Evolutionary conservation across 2,888 invertebrate species (phyloP), one percentile per base, ranked within the genome.

Genomic region (Sarcophaga caerulescens): DNA sequence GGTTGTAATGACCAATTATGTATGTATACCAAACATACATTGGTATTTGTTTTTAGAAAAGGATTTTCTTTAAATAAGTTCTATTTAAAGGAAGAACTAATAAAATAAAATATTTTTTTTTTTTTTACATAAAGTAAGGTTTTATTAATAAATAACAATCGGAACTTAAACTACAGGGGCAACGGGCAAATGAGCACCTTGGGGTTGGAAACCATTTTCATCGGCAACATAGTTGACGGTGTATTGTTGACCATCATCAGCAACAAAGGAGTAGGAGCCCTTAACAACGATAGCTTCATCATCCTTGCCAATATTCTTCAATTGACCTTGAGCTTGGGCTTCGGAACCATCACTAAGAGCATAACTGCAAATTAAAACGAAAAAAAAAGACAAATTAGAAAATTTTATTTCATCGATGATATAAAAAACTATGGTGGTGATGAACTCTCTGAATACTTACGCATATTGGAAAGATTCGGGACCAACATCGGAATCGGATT

Each of bases 391-490:
- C n/a, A n/a, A 69, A 69, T 69, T 19, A 14, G 23, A 14, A 21
- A 2, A 63, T 23, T 23, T 12, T 10, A 47, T 47, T 21, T 63
- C 25, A 12, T 21, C 11, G 3, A 63, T 25, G 25, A 4, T 25
- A 8, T 10, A 21, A 19, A 23, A 11, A 19, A 12, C 25, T 25
- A 25, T 4, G 25, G 4, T 4, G 3, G 25, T 25, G 0, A 25
- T 4, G 3, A 25, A 25, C 4, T 62, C 4, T 63, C 25, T 25
- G 3, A 35, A 57, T 52, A 77, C 77, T 77, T 68, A 77, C 77
- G 17, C 45, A 62, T 69, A 95, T 87, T 92, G 94, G 92, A 95
- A 95, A 47, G 94, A 92, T 87, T 94, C 94, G 17, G 94, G 89
- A 77, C 94, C 95, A 80, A 94, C 95, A 90, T 95, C 94, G 75